Conservation (phyloP, 2,888 invertebrate species). For the Anticlea derivata region DNA sequence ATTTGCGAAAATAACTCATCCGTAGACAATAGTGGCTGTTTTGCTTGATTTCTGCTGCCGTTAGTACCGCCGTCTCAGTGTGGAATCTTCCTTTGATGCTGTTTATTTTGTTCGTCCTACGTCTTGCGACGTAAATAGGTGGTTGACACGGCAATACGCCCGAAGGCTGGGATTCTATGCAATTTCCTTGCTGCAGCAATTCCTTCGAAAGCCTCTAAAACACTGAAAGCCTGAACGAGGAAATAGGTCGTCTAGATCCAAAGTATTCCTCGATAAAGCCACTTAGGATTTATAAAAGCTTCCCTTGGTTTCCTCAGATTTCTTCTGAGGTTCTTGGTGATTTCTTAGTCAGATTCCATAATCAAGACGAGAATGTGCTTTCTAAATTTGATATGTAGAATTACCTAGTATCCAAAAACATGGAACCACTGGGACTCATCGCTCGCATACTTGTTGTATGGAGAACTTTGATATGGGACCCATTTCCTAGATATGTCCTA, state of each 20-base stretch:
- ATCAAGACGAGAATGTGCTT: too few species aligned
- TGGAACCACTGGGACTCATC: too few species aligned
- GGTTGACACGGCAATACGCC: constrained; percentile 68
- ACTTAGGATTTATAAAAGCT: too few species aligned
- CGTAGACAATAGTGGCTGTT: constrained; percentile 80
- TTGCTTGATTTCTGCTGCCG: constrained; percentile 64
- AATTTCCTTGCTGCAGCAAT: constrained; percentile 20
- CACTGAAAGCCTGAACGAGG: background rate
- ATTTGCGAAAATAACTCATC: constrained; percentile 80
- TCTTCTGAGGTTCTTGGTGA: too few species aligned
- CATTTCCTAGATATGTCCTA: too few species aligned
- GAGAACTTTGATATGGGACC: too few species aligned
- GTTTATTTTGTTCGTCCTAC: constrained; percentile 76
- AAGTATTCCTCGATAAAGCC: too few species aligned
- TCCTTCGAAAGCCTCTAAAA: background rate
- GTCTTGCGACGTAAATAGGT: constrained; percentile 79
- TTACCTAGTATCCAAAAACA: too few species aligned
- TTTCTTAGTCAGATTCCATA: too few species aligned
- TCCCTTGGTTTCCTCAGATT: too few species aligned
- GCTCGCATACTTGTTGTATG: constrained; percentile 7
- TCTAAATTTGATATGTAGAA: too few species aligned
- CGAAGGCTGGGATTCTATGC: constrained; percentile 20
- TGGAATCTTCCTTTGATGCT: constrained; percentile 81
- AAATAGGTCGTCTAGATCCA: too few species aligned
- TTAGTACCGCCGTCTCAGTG: constrained; percentile 49